Evolutionary conservation across 2,113 vertebrate species (phyloP), one percentile per base, ranked within the genome.

Genomic region (Hypomesus transpacificus): DNA sequence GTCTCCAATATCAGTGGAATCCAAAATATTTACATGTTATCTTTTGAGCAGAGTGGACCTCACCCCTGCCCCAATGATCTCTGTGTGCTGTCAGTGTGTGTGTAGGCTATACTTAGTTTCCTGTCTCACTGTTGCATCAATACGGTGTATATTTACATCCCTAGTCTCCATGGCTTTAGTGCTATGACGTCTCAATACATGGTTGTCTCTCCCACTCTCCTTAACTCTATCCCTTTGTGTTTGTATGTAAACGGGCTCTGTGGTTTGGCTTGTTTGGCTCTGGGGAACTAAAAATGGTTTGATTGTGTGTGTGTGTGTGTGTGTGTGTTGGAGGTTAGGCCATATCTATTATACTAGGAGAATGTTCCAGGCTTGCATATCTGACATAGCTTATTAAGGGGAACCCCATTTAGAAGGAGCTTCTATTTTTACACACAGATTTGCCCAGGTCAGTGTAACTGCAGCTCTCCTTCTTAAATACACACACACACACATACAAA

Each of bases 341-440:
- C 53, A 54, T 14, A 14, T n/a, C 53, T 54, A 14, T 54, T 1
- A 3, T n/a, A 14, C 53, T 17, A n/a, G 18, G 1, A 54, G 53
- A 54, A 54, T 54, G 53, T 54, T 54, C 54, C 57, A 59, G 9
- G 9, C 34, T 65, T 18, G 18, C 16, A 64, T 20, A 46, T 18
- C 18, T 13, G 20, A 20, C 9, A 50, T 50, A 39, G 20, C 54
- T 56, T 56, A 56, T 56, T 56, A 56, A 18, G 8, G 17, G 31
- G 28, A 64, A 64, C 14, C 31, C 1, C 7, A 7, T 64, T 64
- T 20, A 39, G 62, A 18, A 34, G 62, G 26, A 62, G 4, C 4
- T 2, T 64, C 62, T 64, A 64, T 46, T 64, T 64, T 39, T 64
- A 64, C 31, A 46, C 31, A 65, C 20, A 65, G 61, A 28, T 28